Conservation (phyloP, 2,113 vertebrate genomes). For the Xenus cinereus region DNA sequence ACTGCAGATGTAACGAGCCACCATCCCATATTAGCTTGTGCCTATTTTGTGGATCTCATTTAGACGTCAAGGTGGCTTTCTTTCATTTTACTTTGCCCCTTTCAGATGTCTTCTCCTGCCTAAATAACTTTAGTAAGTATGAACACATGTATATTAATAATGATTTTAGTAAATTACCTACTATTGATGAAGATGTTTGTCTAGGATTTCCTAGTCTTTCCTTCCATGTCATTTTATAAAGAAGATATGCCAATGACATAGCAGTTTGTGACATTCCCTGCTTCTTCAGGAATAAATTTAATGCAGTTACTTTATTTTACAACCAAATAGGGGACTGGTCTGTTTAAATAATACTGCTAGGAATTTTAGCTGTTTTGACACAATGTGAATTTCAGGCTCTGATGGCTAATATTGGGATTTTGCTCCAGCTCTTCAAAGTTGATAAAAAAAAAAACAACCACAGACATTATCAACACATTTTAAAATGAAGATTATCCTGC, state of each 20-base stretch:
- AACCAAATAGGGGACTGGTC: not conserved
- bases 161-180: not conserved
- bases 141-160: not conserved
- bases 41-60: not conserved
- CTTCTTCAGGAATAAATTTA: slow-evolving; percentile 10
- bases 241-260: not conserved
- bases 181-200: not conserved
- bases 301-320: not conserved
- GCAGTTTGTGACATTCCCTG: not conserved
- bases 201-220: not conserved
- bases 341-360: not conserved
- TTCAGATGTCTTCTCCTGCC: not conserved
- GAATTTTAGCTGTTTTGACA: not conserved
- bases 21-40: not conserved
- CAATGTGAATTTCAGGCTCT: not conserved
- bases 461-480: slow-evolving; percentile 22
- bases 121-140: not conserved
- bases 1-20: not conserved
- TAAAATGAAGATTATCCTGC: slow-evolving; percentile 47
- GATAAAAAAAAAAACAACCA: not conserved
- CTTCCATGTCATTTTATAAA: not conserved
- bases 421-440: not conserved
- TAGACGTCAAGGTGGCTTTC: not conserved
- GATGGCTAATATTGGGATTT: slow-evolving; percentile 2
- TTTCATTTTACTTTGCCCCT: not conserved